Conservation (phyloP, 2,797 vertebrate species). For the Ptychobarbus kaznakovi region DNA sequence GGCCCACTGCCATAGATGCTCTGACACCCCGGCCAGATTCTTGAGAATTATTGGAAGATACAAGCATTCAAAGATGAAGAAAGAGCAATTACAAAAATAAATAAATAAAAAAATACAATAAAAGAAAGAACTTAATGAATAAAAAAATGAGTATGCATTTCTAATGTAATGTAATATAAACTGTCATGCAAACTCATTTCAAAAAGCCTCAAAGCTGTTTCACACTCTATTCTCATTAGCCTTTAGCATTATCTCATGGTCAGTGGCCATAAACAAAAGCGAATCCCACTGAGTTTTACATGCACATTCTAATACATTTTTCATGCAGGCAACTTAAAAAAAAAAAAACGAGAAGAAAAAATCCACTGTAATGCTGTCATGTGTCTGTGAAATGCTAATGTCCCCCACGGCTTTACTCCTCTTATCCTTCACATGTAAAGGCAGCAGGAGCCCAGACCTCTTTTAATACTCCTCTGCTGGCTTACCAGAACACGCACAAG, state of each 20-base stretch:
- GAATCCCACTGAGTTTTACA: constrained; percentile 28
- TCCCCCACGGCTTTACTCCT: constrained; percentile 56
- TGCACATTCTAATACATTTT: neutral
- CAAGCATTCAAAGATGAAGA: neutral
- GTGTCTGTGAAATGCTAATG: constrained; percentile 67
- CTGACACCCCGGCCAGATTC: constrained; percentile 64
- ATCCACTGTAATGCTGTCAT: constrained; percentile 63
- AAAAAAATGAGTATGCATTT: neutral
- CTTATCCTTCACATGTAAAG: constrained; percentile 53
- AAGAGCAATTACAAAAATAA: neutral
- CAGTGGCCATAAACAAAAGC: constrained; percentile 55
- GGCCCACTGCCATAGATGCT: neutral
- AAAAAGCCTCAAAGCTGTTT: constrained; percentile 16
- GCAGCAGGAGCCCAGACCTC: neutral
- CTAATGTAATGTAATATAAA: neutral
- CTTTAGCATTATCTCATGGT: constrained; percentile 19
- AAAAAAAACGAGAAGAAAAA: constrained; percentile 35
- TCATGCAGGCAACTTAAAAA: neutral
- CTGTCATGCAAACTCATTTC: constrained; percentile 5
- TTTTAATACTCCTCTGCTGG: constrained; percentile 15
- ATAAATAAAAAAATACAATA: neutral
- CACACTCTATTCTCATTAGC: constrained; percentile 31
- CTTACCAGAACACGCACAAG: constrained; percentile 36
- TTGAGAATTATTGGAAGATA: constrained; percentile 57
- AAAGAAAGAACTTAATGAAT: neutral